A percentile compares a stretch with the other conserved stretches of the same genome.
These are phyloP conservation scores for Ceratina australensis DNA, from an alignment of 1,140 invertebrate species.

Conservation along the genomic window DNA sequence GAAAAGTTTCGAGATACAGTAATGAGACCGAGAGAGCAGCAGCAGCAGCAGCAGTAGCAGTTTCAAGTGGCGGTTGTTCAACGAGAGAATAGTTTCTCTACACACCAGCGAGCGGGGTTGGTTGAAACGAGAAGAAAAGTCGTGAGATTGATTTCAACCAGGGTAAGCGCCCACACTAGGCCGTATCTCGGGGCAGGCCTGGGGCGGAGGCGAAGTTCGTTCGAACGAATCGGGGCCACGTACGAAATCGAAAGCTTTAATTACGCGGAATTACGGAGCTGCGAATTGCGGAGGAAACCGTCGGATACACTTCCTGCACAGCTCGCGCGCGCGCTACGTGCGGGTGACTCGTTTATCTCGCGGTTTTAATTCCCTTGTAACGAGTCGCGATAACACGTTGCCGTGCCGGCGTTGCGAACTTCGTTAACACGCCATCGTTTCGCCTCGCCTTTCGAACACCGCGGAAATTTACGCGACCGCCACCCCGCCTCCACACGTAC, in stretches of 20 bases:
- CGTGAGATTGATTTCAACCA: conserved; percentile 14
- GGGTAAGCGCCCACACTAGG: too few relatives aligned
- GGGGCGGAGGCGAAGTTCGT: not conserved
- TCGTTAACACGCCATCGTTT: conserved; percentile 45
- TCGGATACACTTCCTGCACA: conserved; percentile 3
- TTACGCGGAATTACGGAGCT: not conserved
- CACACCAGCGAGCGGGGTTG: not conserved
- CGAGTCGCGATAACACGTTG: conserved; percentile 39
- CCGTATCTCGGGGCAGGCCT: too few relatives aligned
- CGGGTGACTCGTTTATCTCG: conserved; percentile 44
- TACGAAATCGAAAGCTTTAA: conserved; percentile 28
- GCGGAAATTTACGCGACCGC: not conserved
- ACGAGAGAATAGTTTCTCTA: not conserved
- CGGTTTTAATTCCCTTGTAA: conserved; percentile 48
- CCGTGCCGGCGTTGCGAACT: conserved; percentile 40
- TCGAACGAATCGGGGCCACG: conserved; percentile 7
- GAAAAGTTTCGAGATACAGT: conserved; percentile 18
- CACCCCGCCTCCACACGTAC: not conserved
- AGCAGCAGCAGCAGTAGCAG: not conserved
- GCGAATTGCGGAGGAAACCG: not conserved
- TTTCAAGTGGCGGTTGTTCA: conserved; percentile 4
- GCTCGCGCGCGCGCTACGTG: conserved; percentile 20
- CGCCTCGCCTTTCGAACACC: conserved; percentile 29
- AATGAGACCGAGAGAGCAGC: not conserved
- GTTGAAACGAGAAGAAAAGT: not conserved